Evolutionary conservation across 2,797 vertebrate genomes (phyloP).

Genomic region (Tokudaia tokunoshimensis): DNA sequence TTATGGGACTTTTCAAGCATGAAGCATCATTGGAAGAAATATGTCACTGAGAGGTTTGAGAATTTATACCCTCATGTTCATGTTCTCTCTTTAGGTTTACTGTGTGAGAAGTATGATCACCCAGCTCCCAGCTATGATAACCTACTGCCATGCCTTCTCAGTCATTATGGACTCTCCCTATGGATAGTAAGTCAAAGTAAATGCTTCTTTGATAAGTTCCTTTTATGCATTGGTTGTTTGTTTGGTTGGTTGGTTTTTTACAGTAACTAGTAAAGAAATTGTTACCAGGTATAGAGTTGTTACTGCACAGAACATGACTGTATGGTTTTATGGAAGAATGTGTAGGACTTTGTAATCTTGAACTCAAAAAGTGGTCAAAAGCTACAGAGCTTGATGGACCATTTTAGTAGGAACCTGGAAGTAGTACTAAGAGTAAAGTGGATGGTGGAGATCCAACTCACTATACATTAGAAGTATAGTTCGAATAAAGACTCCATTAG

Average conservation of each 20-base stretch:
- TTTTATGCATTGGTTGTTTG: not conserved
- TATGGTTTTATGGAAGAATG: not conserved
- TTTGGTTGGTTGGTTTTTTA: not conserved
- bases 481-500: not conserved
- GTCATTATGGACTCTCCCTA: not conserved
- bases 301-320: not conserved
- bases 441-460: not conserved
- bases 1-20: not conserved
- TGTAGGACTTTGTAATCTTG: not conserved
- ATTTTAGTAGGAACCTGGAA: not conserved
- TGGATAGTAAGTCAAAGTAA: not conserved
- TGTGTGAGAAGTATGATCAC: not conserved
- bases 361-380: not conserved
- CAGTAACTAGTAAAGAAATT: not conserved
- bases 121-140: too few species aligned
- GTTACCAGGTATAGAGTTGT: not conserved
- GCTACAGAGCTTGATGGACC: not conserved
- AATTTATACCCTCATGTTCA: not conserved
- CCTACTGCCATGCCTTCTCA: not conserved
- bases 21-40: not conserved
- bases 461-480: not conserved
- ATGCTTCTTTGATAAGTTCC: not conserved
- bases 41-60: not conserved
- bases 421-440: too few species aligned
- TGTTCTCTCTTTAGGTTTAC: not conserved